Evolutionary conservation across 2,888 invertebrate species (phyloP).

Genomic region (Drosophila borborema): DNA sequence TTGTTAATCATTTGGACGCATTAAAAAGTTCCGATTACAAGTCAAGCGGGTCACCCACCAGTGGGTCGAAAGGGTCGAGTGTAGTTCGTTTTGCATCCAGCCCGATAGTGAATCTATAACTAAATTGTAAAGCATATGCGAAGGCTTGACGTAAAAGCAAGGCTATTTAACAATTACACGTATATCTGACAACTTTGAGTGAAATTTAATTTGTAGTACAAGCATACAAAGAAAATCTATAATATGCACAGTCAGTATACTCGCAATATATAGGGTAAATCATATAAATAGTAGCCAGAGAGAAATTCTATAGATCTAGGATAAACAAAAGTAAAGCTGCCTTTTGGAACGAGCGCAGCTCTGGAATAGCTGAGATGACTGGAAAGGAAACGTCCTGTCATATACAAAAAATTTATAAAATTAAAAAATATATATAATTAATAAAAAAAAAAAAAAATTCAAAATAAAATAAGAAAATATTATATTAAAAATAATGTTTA

Average conservation of each 20-base stretch:
- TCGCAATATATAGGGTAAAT: background rate
- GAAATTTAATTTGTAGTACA: background rate
- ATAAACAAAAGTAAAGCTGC: background rate
- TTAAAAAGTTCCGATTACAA: conserved; percentile 29
- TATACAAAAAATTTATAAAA: no score
- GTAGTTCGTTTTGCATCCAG: conserved; percentile 31
- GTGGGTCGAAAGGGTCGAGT: background rate
- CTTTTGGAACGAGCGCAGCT: no score
- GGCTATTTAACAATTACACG: conserved; percentile 11
- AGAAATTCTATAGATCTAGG: background rate
- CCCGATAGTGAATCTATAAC: conserved; percentile 16
- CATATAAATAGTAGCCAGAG: no score
- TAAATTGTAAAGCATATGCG: conserved; percentile 34
- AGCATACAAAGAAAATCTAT: background rate
- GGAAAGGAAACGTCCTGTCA: no score
- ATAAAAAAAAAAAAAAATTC: no score
- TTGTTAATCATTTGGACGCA: conserved; percentile 51
- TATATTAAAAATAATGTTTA: background rate
- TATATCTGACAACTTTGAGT: background rate
- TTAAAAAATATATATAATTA: no score
- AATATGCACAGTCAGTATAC: background rate
- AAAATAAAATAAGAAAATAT: no score
- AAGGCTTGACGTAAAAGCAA: conserved; percentile 4
- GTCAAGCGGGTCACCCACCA: background rate
- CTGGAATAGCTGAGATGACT: background rate